Conservation (phyloP, 2,797 vertebrate genomes). For the Leptatherina wallacei region DNA sequence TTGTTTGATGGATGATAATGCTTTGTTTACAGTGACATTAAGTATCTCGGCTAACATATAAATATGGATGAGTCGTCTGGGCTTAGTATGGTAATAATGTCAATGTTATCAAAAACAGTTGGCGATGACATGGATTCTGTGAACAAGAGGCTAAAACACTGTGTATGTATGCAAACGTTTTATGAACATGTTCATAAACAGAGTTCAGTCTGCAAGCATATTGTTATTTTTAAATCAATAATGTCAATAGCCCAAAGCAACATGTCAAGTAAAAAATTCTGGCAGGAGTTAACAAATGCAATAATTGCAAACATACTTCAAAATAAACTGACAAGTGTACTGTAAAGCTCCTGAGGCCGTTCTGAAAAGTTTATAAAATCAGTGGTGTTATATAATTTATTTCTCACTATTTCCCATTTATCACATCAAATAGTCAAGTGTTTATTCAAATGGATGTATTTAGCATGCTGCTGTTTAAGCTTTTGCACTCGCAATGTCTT, state of each 20-base stretch:
- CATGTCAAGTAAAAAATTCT: constrained; percentile 69
- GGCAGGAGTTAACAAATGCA: constrained; percentile 77
- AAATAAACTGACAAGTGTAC: constrained; percentile 75
- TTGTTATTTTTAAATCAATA: constrained; percentile 81
- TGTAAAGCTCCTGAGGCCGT: constrained; percentile 58
- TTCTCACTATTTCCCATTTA: constrained; percentile 55
- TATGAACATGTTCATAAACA: constrained; percentile 68
- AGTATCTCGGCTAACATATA: constrained; percentile 40
- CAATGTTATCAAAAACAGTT: constrained; percentile 68
- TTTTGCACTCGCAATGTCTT: constrained; percentile 28
- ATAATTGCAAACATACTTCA: constrained; percentile 82
- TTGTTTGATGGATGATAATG: constrained; percentile 39
- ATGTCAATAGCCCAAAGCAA: constrained; percentile 75
- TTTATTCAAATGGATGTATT: constrained; percentile 64
- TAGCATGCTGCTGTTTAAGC: constrained; percentile 20
- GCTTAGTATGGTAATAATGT: constrained; percentile 57
- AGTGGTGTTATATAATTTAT: constrained; percentile 66
- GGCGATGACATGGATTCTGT: constrained; percentile 51
- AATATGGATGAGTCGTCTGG: constrained; percentile 55
- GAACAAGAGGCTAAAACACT: constrained; percentile 50
- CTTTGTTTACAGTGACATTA: constrained; percentile 43
- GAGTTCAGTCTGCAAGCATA: constrained; percentile 58
- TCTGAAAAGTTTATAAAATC: constrained; percentile 78
- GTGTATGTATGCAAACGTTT: constrained; percentile 73
- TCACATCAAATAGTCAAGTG: constrained; percentile 60